Evolutionary conservation across 2,113 vertebrate genomes (phyloP), one percentile per base, ranked within the genome.

Genomic region (Nymphicus hollandicus): DNA sequence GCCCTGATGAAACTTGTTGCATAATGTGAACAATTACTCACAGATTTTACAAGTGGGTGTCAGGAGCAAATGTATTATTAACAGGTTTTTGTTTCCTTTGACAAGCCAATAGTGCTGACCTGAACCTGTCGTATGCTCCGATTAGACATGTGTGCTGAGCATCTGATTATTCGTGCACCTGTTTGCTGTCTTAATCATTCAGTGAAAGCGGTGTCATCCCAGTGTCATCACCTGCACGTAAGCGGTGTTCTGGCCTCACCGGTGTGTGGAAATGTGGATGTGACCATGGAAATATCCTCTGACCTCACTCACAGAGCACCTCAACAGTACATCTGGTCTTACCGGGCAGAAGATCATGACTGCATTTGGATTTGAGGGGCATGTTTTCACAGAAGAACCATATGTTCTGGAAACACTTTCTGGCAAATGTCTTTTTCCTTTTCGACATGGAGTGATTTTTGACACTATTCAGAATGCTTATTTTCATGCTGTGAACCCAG

Each of bases 181-280:
- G 76, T 68, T 49, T 25, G 52, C 81, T 84, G 56, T 2, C 1
- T 47, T 37, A 47, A 14, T 55, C 41, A 18, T 3, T 0, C 9
- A 15, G 33, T 24, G 66, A 80, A 64, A 85, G 23, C 11, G 1
- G 6, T 39, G 16, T 70, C 50, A 81, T 24, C 39, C 33, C 28
- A 5, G 12, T 6, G 52, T 27, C 33, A 50, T 25, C 29, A 50
- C 17, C 46, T 70, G 60, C 69, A 18, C 56, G 60, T 64, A 88
- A 46, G 27, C 0, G 0, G 2, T 9, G 7, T 71, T 71, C 39
- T n/a, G 31, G n/a, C 27, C 28, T 66, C 0, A 0, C 17, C 7
- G 0, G 5, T 14, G 23, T 5, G 17, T 71, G 61, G 65, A 81
- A 91, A 78, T 6, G 13, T 37, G 37, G 11, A 44, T 23, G 29